A percentile compares a stretch with the other conserved stretches of the same genome.
These are phyloP conservation scores for Andrena marginata DNA, from an alignment of 2,888 invertebrate genomes.

Conservation along the genomic window DNA sequence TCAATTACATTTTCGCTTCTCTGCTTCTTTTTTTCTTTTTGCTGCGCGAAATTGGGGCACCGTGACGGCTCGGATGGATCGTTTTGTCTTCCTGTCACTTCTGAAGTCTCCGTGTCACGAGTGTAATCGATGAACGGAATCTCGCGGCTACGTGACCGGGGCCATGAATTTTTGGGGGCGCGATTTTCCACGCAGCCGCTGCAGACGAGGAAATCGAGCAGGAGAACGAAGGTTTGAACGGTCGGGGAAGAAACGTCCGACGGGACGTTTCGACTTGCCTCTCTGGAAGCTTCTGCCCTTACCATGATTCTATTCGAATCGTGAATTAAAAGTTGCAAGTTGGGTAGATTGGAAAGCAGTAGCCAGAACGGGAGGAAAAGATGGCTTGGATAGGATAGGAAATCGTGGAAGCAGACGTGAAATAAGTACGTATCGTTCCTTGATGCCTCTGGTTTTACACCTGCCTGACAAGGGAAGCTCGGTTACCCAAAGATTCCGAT, in stretches of 20 bases:
- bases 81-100: slow-evolving; percentile 1
- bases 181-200: background rate
- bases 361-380: too few relatives aligned
- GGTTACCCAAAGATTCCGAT: too few relatives aligned
- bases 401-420: too few relatives aligned
- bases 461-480: too few relatives aligned
- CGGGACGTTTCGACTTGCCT: too few relatives aligned
- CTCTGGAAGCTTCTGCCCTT: too few relatives aligned
- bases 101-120: background rate
- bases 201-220: background rate
- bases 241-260: background rate
- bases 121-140: background rate
- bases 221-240: background rate
- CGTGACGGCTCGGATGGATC: background rate
- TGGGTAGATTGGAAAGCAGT: too few relatives aligned
- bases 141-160: background rate
- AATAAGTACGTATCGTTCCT: too few relatives aligned
- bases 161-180: background rate
- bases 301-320: too few relatives aligned
- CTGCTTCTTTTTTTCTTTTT: background rate
- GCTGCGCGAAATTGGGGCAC: background rate
- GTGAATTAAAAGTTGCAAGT: too few relatives aligned
- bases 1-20: background rate
- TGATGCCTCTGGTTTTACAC: too few relatives aligned
- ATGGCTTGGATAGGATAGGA: too few relatives aligned